Evolutionary conservation across 2,888 invertebrate species (phyloP), one percentile per base, ranked within the genome.

Genomic region (Strigamia maritima): DNA sequence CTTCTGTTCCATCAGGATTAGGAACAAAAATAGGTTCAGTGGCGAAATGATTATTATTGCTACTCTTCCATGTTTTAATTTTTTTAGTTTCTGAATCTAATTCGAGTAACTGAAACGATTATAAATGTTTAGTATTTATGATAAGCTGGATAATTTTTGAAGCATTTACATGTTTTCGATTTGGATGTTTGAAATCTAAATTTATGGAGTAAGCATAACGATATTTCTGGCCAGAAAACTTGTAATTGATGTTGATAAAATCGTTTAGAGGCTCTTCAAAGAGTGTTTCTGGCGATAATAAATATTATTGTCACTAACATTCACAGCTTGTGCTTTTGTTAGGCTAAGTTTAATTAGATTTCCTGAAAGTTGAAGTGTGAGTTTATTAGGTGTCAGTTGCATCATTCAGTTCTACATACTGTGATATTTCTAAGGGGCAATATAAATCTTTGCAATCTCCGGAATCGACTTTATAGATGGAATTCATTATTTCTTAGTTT

Each of bases 241-340:
- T 83, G 81, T 86, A 86, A 83, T 89, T 88, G 70, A 88, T 87
- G 16, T 86, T 84, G 0, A 89, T 89, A 77, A 89, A 84, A 80
- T 89, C 89, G n/a, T n/a, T 49, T 19, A 19, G 2, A 60, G 24
- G 24, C 8, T 60, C 60, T 16, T 60, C 60, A n/a, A 60, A 60
- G 22, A 60, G 60, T 19, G 2, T 60, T 19, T 60, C 60, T 19
- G 60, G 60, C n/a, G 60, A 22, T 19, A 60, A 2, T 31, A n/a
- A n/a, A n/a, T n/a, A 60, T 4, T 2, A 60, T 60, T 10, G 4
- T 22, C 22, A 22, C 60, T 24, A 60, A 60, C n/a, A 4, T 24
- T 60, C 2, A 16, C 24, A 10, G 60, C 60, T 10, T 8, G 4
- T 2, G 60, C 60, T 19, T 19, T 60, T 8, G 19, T 60, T 19